Conservation (phyloP, 2,797 vertebrate genomes). For the Ceryle rudis region DNA sequence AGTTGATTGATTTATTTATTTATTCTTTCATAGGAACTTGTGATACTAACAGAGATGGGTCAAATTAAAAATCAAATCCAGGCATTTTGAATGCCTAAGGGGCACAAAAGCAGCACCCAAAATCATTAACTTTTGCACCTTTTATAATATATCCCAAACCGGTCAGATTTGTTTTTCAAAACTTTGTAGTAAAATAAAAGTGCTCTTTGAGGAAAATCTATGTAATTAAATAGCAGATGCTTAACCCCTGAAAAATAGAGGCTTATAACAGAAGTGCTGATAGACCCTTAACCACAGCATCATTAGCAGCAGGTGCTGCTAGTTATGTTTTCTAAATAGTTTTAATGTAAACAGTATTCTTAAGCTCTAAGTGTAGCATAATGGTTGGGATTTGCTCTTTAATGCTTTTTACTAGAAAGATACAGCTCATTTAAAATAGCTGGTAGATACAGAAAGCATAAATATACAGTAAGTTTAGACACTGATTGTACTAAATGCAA, state of each 20-base stretch:
- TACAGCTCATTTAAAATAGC: slow-evolving; percentile 86
- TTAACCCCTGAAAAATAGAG: slow-evolving; percentile 81
- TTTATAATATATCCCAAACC: slow-evolving; percentile 65
- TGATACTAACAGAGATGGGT: too few relatives aligned
- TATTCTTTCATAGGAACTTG: too few relatives aligned
- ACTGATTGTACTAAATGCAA: slow-evolving; percentile 89
- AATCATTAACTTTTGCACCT: slow-evolving; percentile 62
- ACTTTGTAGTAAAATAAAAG: slow-evolving; percentile 79
- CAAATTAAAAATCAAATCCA: slow-evolving; percentile 69
- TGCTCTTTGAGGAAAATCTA: slow-evolving; percentile 77
- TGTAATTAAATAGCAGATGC: slow-evolving; percentile 77
- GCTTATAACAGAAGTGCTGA: slow-evolving; percentile 71
- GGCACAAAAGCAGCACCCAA: slow-evolving; percentile 58
- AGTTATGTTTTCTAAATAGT: slow-evolving; percentile 70
- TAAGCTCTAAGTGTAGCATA: slow-evolving; percentile 76
- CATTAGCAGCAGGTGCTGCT: slow-evolving; percentile 69
- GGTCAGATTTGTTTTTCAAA: slow-evolving; percentile 64
- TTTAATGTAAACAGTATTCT: slow-evolving; percentile 77
- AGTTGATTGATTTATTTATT: too few relatives aligned
- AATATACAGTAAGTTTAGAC: slow-evolving; percentile 84
- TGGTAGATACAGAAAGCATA: slow-evolving; percentile 84
- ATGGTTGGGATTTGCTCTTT: slow-evolving; percentile 80
- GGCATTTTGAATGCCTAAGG: slow-evolving; percentile 48
- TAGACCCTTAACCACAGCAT: slow-evolving; percentile 67
- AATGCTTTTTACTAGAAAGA: slow-evolving; percentile 84